phyloP scores from a whole-genome alignment of 2,797 vertebrate genomes.

The Epinephelus coioides region DNA sequence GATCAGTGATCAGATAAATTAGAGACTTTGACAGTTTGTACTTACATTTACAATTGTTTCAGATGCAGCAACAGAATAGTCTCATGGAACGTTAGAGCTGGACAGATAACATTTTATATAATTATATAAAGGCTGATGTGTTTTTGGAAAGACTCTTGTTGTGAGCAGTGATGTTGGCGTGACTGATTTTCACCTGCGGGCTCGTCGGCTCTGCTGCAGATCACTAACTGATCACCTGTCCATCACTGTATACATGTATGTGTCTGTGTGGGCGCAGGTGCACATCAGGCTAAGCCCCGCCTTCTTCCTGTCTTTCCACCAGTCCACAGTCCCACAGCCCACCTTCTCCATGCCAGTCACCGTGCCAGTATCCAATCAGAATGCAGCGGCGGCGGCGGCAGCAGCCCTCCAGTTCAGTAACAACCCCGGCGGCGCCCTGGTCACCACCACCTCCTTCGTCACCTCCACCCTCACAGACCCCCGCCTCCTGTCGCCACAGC shows the following conservation, averaged over 20 bases:
- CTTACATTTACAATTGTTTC: background rate
- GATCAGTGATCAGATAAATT: too few species aligned
- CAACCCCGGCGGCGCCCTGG: conserved; percentile 91
- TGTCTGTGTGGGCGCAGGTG: background rate
- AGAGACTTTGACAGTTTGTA: too few species aligned
- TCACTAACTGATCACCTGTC: conserved; percentile 66
- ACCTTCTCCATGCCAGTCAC: conserved; percentile 98
- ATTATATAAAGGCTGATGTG: too few species aligned
- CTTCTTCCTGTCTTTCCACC: conserved; percentile 70
- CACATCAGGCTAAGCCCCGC: conserved; percentile 48
- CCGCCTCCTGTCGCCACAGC: conserved; percentile 95
- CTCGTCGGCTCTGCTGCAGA: conserved; percentile 62
- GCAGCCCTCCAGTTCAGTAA: conserved; percentile 93
- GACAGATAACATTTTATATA: background rate
- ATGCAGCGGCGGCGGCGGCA: conserved; percentile 62
- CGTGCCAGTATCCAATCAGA: conserved; percentile 95
- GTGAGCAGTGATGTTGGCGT: background rate
- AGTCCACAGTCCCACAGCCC: conserved; percentile 94
- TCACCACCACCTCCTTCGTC: conserved; percentile 93
- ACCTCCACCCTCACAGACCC: conserved; percentile 95
- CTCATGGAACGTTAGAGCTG: background rate
- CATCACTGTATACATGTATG: conserved; percentile 11
- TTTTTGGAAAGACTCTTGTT: conserved; percentile 51
- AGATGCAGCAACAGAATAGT: background rate
- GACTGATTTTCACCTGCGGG: conserved; percentile 44